Evolutionary conservation across 2,888 invertebrate genomes (phyloP).

Genomic region (Crematogaster levior): DNA sequence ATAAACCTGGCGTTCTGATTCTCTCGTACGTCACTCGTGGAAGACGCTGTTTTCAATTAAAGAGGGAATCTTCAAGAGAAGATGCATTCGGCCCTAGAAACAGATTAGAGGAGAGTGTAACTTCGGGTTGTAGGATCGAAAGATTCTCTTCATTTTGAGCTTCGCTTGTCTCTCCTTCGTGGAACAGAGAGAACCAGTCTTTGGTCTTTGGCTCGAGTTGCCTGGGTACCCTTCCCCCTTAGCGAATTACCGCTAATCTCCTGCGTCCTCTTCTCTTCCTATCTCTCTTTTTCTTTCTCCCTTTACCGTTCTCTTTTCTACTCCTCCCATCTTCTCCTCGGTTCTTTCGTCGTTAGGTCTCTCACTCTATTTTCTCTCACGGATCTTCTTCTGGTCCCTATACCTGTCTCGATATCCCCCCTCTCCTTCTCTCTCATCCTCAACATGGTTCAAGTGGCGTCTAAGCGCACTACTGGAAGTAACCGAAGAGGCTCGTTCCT

Average conservation of each 20-base stretch:
- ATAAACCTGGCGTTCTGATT: constrained; percentile 1
- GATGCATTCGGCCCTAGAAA: constrained; percentile 55
- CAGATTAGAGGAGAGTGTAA: constrained; percentile 61
- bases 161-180: constrained; percentile 47
- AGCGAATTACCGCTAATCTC: constrained; percentile 79
- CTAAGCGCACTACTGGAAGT: constrained; percentile 70
- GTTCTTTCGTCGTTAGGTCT: constrained; percentile 43
- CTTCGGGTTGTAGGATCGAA: constrained; percentile 39
- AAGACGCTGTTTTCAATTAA: constrained; percentile 55
- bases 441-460: constrained; percentile 70
- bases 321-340: neutral
- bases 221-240: constrained; percentile 54
- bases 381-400: constrained; percentile 35
- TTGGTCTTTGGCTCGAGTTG: constrained; percentile 68
- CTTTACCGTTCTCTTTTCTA: neutral
- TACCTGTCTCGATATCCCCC: constrained; percentile 58
- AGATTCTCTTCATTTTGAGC: constrained; percentile 46
- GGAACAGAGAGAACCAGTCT: constrained; percentile 59
- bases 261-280: constrained; percentile 51
- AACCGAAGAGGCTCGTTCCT: constrained; percentile 61
- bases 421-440: constrained; percentile 59
- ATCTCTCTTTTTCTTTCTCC: constrained; percentile 8
- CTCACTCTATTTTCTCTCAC: constrained; percentile 50
- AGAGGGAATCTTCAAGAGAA: constrained; percentile 46
- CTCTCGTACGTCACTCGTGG: constrained; percentile 13